phyloP scores from a whole-genome alignment of 1,140 invertebrate species.

The Kradibia gibbosae region DNA sequence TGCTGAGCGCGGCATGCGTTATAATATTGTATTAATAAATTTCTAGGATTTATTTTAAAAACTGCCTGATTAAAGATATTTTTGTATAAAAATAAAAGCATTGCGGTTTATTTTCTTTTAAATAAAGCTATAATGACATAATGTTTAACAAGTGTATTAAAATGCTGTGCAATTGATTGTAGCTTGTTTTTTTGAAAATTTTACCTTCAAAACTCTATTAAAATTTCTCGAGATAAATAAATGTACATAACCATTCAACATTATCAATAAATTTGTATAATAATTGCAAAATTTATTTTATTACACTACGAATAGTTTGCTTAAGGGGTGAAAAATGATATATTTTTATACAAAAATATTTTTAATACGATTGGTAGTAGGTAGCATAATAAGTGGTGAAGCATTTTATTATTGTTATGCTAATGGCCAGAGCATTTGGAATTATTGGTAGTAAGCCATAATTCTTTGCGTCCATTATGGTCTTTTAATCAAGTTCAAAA shows the following conservation, averaged over 20 bases:
- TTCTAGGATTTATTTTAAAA: slow-evolving; percentile 43
- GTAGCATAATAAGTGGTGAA: slow-evolving; percentile 20
- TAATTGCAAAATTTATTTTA: neutral
- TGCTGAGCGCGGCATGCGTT: slow-evolving; percentile 29
- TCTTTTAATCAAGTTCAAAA: slow-evolving; percentile 37
- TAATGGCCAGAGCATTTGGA: slow-evolving; percentile 29
- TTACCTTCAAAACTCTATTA: neutral
- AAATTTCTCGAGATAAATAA: neutral
- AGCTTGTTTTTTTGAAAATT: too few species aligned
- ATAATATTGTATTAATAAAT: slow-evolving; percentile 48
- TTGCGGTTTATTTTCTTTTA: neutral
- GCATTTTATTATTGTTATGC: slow-evolving; percentile 46
- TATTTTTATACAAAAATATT: slow-evolving; percentile 37
- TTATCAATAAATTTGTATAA: neutral
- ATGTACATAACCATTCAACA: neutral
- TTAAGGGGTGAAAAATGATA: neutral
- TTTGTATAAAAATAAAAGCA: slow-evolving; percentile 19
- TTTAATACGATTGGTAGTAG: slow-evolving; percentile 10
- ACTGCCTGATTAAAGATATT: slow-evolving; percentile 40
- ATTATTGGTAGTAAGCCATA: slow-evolving; percentile 34
- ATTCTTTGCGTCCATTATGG: slow-evolving; percentile 47
- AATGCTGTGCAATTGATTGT: neutral
- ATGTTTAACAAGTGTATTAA: neutral
- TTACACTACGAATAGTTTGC: neutral
- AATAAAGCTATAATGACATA: neutral